phyloP scores from a whole-genome alignment of 2,888 invertebrate species.

The Muscina levida region DNA sequence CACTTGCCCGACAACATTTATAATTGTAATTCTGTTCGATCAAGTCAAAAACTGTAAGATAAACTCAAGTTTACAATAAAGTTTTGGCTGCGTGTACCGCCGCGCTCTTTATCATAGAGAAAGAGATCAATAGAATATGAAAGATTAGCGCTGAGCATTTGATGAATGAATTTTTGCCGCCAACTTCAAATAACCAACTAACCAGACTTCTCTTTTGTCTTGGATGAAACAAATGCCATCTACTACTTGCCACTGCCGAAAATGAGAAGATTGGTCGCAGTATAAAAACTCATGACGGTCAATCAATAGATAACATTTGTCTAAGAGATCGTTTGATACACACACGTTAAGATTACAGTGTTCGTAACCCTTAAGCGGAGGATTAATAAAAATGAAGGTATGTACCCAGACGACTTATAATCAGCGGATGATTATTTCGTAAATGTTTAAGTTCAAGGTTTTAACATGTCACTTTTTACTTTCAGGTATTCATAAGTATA shows the following conservation, averaged over 20 bases:
- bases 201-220: slow-evolving; percentile 10
- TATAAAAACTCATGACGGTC: slow-evolving; percentile 55
- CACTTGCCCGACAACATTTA: too few species aligned
- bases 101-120: too few species aligned
- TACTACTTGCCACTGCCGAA: slow-evolving; percentile 36
- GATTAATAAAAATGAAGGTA: slow-evolving; percentile 58
- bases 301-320: slow-evolving; percentile 37
- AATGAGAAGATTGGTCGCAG: slow-evolving; percentile 12
- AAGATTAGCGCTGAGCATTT: not conserved
- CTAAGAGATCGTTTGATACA: slow-evolving; percentile 27
- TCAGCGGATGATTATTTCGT: not conserved
- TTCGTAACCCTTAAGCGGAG: slow-evolving; percentile 36
- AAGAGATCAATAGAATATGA: not conserved
- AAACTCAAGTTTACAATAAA: too few species aligned
- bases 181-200: not conserved
- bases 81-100: too few species aligned
- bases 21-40: too few species aligned
- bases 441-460: not conserved
- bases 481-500: slow-evolving; percentile 58
- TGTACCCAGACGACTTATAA: not conserved
- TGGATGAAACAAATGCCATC: slow-evolving; percentile 24
- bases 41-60: too few species aligned
- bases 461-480: not conserved
- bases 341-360: not conserved
- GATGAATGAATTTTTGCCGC: not conserved